Evolutionary conservation across 2,113 vertebrate species (phyloP).

Genomic region (Zosterops borbonicus): DNA sequence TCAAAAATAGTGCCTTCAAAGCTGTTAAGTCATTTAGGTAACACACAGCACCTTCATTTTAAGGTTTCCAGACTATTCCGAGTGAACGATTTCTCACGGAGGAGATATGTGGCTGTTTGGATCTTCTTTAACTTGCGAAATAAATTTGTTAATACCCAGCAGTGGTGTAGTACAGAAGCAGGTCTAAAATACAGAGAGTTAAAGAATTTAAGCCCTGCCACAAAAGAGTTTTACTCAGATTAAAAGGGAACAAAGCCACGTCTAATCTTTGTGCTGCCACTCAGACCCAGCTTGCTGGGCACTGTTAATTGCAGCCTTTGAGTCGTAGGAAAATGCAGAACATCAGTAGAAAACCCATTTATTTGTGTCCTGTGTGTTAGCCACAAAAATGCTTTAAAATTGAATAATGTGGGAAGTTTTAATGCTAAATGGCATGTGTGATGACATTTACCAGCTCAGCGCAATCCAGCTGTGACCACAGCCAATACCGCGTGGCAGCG

Average conservation of each 20-base stretch:
- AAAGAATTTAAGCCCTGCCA: neutral
- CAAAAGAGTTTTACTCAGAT: neutral
- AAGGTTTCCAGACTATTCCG: neutral
- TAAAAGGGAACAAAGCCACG: neutral
- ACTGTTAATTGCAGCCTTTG: neutral
- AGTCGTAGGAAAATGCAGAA: neutral
- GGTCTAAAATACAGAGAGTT: neutral
- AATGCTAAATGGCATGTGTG: constrained; percentile 14
- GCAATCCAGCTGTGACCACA: constrained; percentile 9
- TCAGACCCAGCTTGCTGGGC: neutral
- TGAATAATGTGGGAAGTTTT: neutral
- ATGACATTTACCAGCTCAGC: constrained; percentile 1
- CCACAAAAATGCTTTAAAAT: neutral
- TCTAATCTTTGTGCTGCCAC: neutral
- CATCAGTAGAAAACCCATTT: neutral
- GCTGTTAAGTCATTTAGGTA: neutral
- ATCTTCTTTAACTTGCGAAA: neutral
- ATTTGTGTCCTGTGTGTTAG: neutral
- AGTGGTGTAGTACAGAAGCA: neutral
- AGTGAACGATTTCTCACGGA: neutral
- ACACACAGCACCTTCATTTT: neutral
- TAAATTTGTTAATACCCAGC: neutral
- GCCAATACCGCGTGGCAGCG: neutral
- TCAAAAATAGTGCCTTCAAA: neutral
- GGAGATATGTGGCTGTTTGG: neutral